Percentiles rank a stretch among this genome's conserved stretches.
Evolutionary conservation across 1,140 invertebrate species (phyloP).

Genomic region (Zelostemma sp.): DNA sequence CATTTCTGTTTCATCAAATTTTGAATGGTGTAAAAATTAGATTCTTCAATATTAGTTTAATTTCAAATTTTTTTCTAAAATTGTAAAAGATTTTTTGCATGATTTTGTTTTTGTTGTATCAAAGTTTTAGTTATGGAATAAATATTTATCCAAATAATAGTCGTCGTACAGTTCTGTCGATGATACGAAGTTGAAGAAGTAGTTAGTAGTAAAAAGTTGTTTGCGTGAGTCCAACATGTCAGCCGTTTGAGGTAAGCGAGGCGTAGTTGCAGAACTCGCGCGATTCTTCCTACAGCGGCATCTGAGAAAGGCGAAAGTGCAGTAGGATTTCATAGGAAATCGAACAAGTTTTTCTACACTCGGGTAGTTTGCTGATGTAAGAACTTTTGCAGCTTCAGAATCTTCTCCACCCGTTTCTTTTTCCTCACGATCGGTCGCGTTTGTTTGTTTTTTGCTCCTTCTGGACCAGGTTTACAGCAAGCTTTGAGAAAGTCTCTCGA

Average conservation of each 20-base stretch:
- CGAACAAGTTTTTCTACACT: slow-evolving; percentile 17
- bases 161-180: not conserved
- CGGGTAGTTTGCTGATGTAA: slow-evolving; percentile 30
- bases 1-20: too few relatives aligned
- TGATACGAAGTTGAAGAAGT: not conserved
- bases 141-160: not conserved
- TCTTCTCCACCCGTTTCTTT: slow-evolving; percentile 20
- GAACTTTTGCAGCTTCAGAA: slow-evolving; percentile 38
- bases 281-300: not conserved
- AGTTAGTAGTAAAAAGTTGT: slow-evolving; percentile 2
- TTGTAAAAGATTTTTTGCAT: not conserved
- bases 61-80: too few relatives aligned
- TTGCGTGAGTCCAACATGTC: not conserved
- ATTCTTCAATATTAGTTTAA: too few relatives aligned
- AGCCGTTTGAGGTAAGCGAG: not conserved
- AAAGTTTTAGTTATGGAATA: too few relatives aligned
- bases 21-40: too few relatives aligned
- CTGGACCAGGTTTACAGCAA: slow-evolving; percentile 46
- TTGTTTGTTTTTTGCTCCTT: slow-evolving; percentile 47
- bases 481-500: slow-evolving; percentile 53
- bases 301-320: slow-evolving; percentile 18
- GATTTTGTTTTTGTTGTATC: not conserved
- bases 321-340: slow-evolving; percentile 22
- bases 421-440: slow-evolving; percentile 29
- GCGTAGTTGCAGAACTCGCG: not conserved